A percentile compares a stretch with the other conserved stretches of the same genome.
Evolutionary conservation across 92 coral and sea anemone species (phyloP).

Genomic region (Montipora capitata): DNA sequence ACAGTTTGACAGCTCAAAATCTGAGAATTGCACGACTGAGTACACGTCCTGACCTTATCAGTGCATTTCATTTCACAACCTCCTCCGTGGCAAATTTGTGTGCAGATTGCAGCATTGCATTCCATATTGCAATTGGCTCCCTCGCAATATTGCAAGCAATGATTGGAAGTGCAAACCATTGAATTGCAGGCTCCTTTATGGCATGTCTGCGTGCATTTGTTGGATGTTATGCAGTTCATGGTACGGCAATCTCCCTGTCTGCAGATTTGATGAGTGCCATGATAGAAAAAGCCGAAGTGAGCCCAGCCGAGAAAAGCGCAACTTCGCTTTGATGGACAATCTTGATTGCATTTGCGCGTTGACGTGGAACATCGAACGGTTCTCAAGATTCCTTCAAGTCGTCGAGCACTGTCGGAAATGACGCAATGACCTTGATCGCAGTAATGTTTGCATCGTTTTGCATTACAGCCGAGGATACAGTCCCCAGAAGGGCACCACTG

Average conservation of each 20-base stretch:
- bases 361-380: conserved; percentile 52
- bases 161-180: conserved; percentile 77
- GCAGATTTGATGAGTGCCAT: conserved; percentile 58
- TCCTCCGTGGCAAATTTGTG: conserved; percentile 83
- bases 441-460: conserved; percentile 50
- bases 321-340: conserved; percentile 41
- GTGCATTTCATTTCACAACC: conserved; percentile 85
- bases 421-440: conserved; percentile 58
- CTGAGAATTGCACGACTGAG: conserved; percentile 71
- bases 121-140: conserved; percentile 86
- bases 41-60: conserved; percentile 67
- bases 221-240: conserved; percentile 72
- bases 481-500: conserved; percentile 76
- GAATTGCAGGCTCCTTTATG: conserved; percentile 76
- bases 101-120: conserved; percentile 81
- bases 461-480: conserved; percentile 56
- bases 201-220: conserved; percentile 77
- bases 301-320: conserved; percentile 30
- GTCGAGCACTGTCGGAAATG: not conserved
- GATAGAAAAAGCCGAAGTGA: conserved; percentile 38
- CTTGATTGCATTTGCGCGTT: conserved; percentile 65
- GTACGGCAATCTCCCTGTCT: conserved; percentile 73
- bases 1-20: conserved; percentile 11
- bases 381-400: conserved; percentile 43
- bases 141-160: conserved; percentile 75